These are phyloP conservation scores for Acrobeloides nanus DNA, from an alignment of 2,888 invertebrate species.

Conservation along the genomic window DNA sequence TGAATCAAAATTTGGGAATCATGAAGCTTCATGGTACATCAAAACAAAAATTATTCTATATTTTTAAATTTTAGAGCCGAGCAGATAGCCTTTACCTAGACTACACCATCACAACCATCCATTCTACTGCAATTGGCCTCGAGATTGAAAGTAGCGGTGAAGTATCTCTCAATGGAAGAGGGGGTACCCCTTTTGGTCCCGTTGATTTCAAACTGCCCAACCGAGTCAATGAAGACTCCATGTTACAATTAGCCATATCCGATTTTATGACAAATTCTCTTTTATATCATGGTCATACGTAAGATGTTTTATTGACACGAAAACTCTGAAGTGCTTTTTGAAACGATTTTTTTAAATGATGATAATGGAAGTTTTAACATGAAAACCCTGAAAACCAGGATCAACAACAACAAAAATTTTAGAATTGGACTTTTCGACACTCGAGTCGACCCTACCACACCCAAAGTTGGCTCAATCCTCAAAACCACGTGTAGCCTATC, in stretches of 20 bases:
- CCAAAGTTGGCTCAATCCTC: constrained; percentile 52
- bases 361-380: neutral
- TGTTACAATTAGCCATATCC: constrained; percentile 32
- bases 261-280: constrained; percentile 49
- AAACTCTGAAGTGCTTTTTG: neutral
- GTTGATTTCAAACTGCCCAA: constrained; percentile 18
- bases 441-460: constrained; percentile 45
- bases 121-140: constrained; percentile 29
- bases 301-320: constrained; percentile 4
- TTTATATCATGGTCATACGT: constrained; percentile 50
- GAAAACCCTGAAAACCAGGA: neutral
- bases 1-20: too few species aligned
- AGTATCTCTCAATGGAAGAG: constrained; percentile 27
- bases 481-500: constrained; percentile 40
- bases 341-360: neutral
- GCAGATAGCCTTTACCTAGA: constrained; percentile 45
- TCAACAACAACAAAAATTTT: constrained; percentile 8
- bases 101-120: constrained; percentile 34
- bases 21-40: too few species aligned
- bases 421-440: constrained; percentile 49
- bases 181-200: constrained; percentile 36
- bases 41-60: neutral
- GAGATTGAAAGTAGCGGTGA: constrained; percentile 44
- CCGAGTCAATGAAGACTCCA: constrained; percentile 24
- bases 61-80: constrained; percentile 33